phyloP scores from a whole-genome alignment of 2,797 vertebrate genomes.

The Crocodylus rhombifer region DNA sequence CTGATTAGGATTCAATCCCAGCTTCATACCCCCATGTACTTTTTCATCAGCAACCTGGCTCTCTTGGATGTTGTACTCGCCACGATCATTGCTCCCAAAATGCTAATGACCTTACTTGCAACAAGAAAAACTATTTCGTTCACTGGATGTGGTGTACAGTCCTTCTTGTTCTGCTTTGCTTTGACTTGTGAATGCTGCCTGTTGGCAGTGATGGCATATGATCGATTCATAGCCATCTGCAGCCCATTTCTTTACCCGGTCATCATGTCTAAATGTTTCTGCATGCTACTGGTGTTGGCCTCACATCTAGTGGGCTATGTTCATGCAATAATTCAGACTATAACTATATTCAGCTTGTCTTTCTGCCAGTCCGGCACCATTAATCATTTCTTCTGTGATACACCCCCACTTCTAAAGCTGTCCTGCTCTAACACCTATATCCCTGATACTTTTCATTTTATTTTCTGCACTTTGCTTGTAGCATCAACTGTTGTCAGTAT shows the following conservation, averaged over 20 bases:
- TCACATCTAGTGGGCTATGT: neutral
- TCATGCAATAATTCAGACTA: neutral
- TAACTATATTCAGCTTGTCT: neutral
- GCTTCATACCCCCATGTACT: slow-evolving; percentile 22
- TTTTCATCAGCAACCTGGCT: slow-evolving; percentile 31
- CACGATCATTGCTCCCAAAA: slow-evolving; percentile 9
- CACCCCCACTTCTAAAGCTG: neutral
- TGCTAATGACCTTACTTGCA: neutral
- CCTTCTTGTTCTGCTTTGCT: slow-evolving; percentile 55
- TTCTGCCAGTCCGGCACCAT: neutral
- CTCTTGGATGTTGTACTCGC: slow-evolving; percentile 29
- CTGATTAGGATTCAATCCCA: neutral
- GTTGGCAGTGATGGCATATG: slow-evolving; percentile 3
- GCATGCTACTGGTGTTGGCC: neutral
- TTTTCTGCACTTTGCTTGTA: neutral
- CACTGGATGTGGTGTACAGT: neutral
- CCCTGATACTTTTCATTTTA: neutral
- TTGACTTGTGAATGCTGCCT: slow-evolving; percentile 54
- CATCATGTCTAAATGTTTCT: neutral
- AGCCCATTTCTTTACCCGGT: too few relatives aligned
- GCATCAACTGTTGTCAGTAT: slow-evolving; percentile 6
- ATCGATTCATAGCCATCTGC: too few relatives aligned
- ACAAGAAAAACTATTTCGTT: neutral
- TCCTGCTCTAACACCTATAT: slow-evolving; percentile 23
- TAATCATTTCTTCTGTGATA: slow-evolving; percentile 35